Evolutionary conservation across 2,113 vertebrate genomes (phyloP).

Genomic region (Ramphastos sulfuratus): DNA sequence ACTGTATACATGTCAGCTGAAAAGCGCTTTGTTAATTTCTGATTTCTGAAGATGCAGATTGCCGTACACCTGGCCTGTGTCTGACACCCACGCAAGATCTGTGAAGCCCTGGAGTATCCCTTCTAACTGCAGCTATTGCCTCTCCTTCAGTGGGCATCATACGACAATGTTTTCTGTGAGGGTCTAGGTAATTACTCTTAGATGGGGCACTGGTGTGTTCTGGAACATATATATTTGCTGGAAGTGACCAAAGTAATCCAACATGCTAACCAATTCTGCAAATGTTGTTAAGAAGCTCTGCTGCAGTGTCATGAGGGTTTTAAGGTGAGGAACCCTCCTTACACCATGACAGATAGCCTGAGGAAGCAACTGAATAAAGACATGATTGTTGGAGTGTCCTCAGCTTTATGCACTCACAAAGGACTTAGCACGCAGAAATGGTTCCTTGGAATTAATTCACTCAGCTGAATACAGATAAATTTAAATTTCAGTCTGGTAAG

Average conservation of each 20-base stretch:
- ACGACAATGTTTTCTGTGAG: background rate
- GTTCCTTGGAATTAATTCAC: background rate
- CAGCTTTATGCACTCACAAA: background rate
- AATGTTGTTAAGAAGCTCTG: background rate
- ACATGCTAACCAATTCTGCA: background rate
- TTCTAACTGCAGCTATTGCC: background rate
- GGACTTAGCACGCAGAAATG: background rate
- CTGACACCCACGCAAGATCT: background rate
- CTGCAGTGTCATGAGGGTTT: background rate
- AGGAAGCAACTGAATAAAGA: background rate
- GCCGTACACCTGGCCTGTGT: background rate
- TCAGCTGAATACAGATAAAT: background rate
- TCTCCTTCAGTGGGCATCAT: background rate
- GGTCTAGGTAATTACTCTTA: rapidly evolving
- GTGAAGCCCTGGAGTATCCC: background rate
- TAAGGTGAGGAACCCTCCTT: background rate
- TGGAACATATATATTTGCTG: background rate
- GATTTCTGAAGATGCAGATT: background rate
- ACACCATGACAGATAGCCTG: background rate
- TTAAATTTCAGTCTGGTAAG: background rate
- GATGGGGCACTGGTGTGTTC: background rate
- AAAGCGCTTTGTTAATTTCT: background rate
- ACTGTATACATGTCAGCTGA: background rate
- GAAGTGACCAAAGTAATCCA: background rate
- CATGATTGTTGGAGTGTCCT: background rate